Base-by-base conservation (phyloP, 2,797 vertebrate genomes). In the Microhierax caerulescens region DNA sequence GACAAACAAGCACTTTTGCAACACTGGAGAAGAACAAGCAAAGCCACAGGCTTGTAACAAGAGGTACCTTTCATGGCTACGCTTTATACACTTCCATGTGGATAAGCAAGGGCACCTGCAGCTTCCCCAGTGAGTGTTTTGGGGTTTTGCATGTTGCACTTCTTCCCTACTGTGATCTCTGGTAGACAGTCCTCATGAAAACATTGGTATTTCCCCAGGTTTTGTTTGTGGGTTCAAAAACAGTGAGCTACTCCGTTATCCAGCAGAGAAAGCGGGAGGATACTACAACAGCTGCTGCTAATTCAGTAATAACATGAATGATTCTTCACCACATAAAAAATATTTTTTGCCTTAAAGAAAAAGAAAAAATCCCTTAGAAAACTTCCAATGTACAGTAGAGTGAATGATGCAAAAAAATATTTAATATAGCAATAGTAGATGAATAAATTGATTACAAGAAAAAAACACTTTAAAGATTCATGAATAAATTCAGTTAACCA, bases 401-500 rank as follows among this genome's bases (percentile, higher is more conserved):
- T 87, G 73, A 95, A 68, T 54, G 76, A 86, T 32, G 28, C 60
- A 93, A 91, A 81, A 75, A 93, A 89, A 53, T 60, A 75, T 78
- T 37, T 41, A 80, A 85, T 73, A 69, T 54, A 95, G 68, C 25
- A 67, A 61, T n/a, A 91, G 53, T 63, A 21, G 2, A 92, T 90
- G 13, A 92, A 68, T 86, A 86, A 92, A 92, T 85, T 85, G 80
- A 90, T 90, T 76, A 74, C 11, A 28, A 91, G 78, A 81, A 97
- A 91, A 94, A 34, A 47, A 39, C 68, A 10, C 45, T 96, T 97
- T 91, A 90, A 93, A 89, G 50, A 69, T 67, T 89, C 7, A 83
- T 81, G 25, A 97, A 88, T 85, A 95, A 96, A 93, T 91, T n/a
- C 70, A 96, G 76, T 78, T 96, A 96, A 95, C 86, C 73, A 81